Percentiles rank a stretch among this genome's conserved stretches.
phyloP scores from a whole-genome alignment of 2,797 vertebrate species.

The Taeniopygia guttata region DNA sequence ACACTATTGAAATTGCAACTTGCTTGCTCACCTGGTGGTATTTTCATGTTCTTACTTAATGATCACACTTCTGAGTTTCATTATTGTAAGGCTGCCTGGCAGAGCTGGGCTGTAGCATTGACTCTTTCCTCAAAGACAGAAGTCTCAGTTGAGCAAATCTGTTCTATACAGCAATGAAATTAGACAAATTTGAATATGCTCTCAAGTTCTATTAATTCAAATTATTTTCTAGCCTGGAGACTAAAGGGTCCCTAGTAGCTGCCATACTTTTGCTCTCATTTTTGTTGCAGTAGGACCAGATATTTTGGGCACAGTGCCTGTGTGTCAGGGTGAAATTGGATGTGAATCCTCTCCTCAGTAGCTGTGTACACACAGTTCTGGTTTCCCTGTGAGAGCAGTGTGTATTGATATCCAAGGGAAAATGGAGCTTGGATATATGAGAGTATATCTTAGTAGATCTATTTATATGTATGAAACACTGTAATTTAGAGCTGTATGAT shows the following conservation, averaged over 20 bases:
- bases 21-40: constrained; percentile 53
- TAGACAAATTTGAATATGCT: background rate
- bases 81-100: background rate
- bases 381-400: background rate
- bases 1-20: constrained; percentile 22
- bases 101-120: background rate
- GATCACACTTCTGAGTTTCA: background rate
- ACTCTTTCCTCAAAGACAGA: background rate
- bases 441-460: background rate
- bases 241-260: background rate
- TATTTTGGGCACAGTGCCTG: background rate
- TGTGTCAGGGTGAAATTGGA: background rate
- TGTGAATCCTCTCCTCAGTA: background rate
- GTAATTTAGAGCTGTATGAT: background rate
- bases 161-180: background rate
- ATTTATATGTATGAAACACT: background rate
- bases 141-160: constrained; percentile 9
- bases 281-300: background rate
- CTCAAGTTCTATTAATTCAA: background rate
- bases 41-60: background rate
- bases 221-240: background rate
- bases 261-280: background rate
- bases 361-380: background rate
- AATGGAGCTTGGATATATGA: background rate
- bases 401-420: background rate